phyloP scores from a whole-genome alignment of 1,140 invertebrate genomes.

The Phymastichus coffea region DNA sequence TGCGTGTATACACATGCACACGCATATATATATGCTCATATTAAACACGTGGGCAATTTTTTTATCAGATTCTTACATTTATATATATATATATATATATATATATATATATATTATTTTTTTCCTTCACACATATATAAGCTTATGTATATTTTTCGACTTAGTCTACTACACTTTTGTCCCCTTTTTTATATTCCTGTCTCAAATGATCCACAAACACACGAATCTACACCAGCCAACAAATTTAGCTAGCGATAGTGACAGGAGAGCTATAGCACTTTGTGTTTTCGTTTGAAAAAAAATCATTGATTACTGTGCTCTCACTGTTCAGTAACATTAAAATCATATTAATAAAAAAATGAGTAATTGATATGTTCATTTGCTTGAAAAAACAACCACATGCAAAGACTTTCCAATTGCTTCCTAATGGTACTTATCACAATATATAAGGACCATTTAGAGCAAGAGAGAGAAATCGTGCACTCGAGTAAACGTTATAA shows the following conservation, averaged over 20 bases:
- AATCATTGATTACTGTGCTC: too few species aligned
- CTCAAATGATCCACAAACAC: conserved; percentile 30
- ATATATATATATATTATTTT: conserved; percentile 12
- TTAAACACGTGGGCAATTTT: conserved; percentile 15
- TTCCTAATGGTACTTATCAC: too few species aligned
- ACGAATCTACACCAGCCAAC: conserved; percentile 39
- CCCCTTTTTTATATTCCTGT: conserved; percentile 27
- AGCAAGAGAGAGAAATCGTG: conserved; percentile 23
- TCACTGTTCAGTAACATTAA: too few species aligned
- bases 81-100: conserved; percentile 11
- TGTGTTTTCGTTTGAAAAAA: conserved; percentile 24
- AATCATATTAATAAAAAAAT: too few species aligned
- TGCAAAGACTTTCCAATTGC: too few species aligned
- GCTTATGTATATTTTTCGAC: conserved; percentile 20
- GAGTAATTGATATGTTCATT: too few species aligned
- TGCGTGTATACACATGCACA: conserved; percentile 27
- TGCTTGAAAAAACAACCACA: too few species aligned
- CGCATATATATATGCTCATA: conserved; percentile 15
- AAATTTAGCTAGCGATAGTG: conserved; percentile 55
- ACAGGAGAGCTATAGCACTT: conserved; percentile 49
- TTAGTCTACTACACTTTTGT: conserved; percentile 28
- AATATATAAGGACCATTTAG: conserved; percentile 30
- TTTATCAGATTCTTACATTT: conserved; percentile 7
- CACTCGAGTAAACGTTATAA: not conserved
- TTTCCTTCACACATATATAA: not conserved